A percentile compares a stretch with the other conserved stretches of the same genome.
phyloP scores from a whole-genome alignment of 30 jellyfish, hydroid and myxozoan genomes.

The Cassiopea andromeda region DNA sequence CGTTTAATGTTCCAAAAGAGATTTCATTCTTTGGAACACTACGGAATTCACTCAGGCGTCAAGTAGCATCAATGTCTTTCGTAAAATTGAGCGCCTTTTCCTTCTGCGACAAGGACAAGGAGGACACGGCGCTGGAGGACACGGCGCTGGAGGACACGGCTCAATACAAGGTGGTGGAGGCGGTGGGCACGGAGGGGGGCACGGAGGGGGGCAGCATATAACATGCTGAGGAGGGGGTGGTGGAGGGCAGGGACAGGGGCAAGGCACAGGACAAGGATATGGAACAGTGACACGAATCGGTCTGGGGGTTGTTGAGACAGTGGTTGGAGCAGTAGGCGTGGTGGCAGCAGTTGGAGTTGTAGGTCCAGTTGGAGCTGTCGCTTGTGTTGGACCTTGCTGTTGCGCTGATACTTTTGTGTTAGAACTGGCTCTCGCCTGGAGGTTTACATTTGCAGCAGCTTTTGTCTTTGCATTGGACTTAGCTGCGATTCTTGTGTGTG shows the following conservation, averaged over 20 bases:
- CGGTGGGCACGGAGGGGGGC: conserved; percentile 85
- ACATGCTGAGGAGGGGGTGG: conserved; percentile 71
- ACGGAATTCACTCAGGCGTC: neutral
- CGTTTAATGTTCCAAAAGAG: neutral
- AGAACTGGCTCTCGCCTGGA: conserved; percentile 90
- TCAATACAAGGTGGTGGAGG: conserved; percentile 84
- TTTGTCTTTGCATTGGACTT: conserved; percentile 94
- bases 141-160: conserved; percentile 73
- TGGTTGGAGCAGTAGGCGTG: conserved; percentile 77
- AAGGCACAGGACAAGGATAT: conserved; percentile 67
- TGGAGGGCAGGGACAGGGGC: conserved; percentile 99
- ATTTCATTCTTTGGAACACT: neutral
- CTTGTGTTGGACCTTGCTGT: conserved; percentile 88
- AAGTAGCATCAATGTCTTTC: conserved; percentile 18
- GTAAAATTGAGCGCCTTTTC: conserved; percentile 35
- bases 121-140: conserved; percentile 74
- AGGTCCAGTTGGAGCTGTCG: conserved; percentile 64
- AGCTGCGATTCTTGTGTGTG: conserved; percentile 94
- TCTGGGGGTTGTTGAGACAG: conserved; percentile 66
- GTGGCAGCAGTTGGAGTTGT: conserved; percentile 60
- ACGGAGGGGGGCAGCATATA: conserved; percentile 58
- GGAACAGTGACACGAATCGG: conserved; percentile 42
- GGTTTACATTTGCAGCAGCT: conserved; percentile 99
- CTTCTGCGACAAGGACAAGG: conserved; percentile 66
- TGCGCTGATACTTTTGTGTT: conserved; percentile 87